Conservation (phyloP, 2,888 invertebrate species). For the Aphidius colemani region DNA sequence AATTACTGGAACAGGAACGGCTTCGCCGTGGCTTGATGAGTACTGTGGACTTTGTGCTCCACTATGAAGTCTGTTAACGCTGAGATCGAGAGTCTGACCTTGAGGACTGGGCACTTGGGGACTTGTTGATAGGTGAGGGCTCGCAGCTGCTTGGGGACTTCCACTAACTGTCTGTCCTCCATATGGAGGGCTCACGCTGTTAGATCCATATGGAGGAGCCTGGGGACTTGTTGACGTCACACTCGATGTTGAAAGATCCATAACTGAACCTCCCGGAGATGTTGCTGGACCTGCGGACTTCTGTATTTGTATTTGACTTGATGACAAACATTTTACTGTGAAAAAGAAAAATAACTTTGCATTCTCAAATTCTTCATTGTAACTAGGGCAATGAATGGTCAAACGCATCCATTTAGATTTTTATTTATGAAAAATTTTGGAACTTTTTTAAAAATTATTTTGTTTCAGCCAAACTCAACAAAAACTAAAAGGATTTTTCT, state of each 20-base stretch:
- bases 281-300: conserved; percentile 70
- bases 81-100: conserved; percentile 87
- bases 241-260: conserved; percentile 85
- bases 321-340: conserved; percentile 80
- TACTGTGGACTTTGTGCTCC: conserved; percentile 68
- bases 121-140: conserved; percentile 82
- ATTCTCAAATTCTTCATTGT: too few species aligned
- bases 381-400: too few species aligned
- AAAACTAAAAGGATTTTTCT: background rate
- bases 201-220: conserved; percentile 74
- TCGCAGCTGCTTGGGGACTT: conserved; percentile 84
- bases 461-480: too few species aligned
- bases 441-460: too few species aligned
- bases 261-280: conserved; percentile 78
- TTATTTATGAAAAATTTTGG: too few species aligned
- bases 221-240: conserved; percentile 82
- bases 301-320: conserved; percentile 69
- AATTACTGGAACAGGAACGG: conserved; percentile 62
- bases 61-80: conserved; percentile 82
- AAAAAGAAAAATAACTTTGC: background rate
- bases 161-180: conserved; percentile 74
- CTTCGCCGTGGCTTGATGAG: conserved; percentile 61
- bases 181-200: conserved; percentile 69
- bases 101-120: conserved; percentile 91
- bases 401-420: too few species aligned